Conservation (phyloP, 2,888 invertebrate species). For the Chymomyza procnemis region DNA sequence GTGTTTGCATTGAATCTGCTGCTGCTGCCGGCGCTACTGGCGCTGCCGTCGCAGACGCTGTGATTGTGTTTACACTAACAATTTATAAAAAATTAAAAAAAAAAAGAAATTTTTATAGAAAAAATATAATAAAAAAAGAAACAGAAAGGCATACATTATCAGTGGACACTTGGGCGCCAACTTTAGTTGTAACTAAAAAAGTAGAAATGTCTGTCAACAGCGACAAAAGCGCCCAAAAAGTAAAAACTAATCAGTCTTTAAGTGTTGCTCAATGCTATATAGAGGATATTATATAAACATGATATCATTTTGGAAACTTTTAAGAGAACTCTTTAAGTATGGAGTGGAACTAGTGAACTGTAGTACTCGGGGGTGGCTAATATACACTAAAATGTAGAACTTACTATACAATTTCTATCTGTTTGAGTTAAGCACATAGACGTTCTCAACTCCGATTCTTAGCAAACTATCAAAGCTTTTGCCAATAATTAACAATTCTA, state of each 20-base stretch:
- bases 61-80: slow-evolving; percentile 32
- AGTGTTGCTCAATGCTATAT: background rate
- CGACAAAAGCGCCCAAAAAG: slow-evolving; percentile 7
- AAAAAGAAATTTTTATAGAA: background rate
- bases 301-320: too few relatives aligned
- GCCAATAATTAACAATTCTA: too few relatives aligned
- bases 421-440: too few relatives aligned
- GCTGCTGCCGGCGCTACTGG: too few relatives aligned
- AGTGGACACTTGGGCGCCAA: background rate
- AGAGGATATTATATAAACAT: too few relatives aligned
- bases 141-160: background rate
- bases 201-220: slow-evolving; percentile 22
- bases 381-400: too few relatives aligned
- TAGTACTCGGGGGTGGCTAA: too few relatives aligned
- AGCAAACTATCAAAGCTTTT: too few relatives aligned
- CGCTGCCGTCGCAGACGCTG: background rate
- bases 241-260: background rate
- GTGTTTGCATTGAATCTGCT: background rate
- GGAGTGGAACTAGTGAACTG: too few relatives aligned
- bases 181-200: slow-evolving; percentile 6
- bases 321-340: too few relatives aligned
- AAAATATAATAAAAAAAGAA: slow-evolving; percentile 7
- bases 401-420: too few relatives aligned
- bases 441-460: too few relatives aligned
- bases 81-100: slow-evolving; percentile 38